phyloP scores from a whole-genome alignment of 1,140 invertebrate species.

The Nylanderia fulva region DNA sequence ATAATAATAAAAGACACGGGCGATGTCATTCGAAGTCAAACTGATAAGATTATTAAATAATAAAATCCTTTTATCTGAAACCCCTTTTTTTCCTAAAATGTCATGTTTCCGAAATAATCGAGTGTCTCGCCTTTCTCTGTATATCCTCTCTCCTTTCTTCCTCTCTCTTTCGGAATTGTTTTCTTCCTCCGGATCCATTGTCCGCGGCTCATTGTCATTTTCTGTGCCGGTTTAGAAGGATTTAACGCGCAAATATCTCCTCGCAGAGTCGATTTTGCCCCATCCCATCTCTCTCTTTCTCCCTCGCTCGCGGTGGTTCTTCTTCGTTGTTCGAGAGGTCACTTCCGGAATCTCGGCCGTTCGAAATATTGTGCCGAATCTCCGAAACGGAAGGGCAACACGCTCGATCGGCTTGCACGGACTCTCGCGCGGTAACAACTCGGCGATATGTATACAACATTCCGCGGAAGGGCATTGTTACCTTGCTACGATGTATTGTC shows the following conservation, averaged over 20 bases:
- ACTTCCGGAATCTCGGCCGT: slow-evolving; percentile 24
- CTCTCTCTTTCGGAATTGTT: slow-evolving; percentile 49
- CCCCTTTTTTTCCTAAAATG: too few relatives aligned
- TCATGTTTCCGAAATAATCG: too few relatives aligned
- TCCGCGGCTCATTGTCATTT: slow-evolving; percentile 52
- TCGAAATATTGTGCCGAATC: slow-evolving; percentile 50
- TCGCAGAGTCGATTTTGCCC: neutral
- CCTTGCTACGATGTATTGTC: slow-evolving; percentile 42
- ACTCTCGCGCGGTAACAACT: neutral
- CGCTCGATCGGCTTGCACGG: slow-evolving; percentile 20
- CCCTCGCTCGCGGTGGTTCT: neutral
- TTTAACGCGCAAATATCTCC: slow-evolving; percentile 43
- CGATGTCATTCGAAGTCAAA: too few relatives aligned
- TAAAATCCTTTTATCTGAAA: too few relatives aligned
- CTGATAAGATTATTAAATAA: too few relatives aligned
- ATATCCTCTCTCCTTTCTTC: slow-evolving; percentile 24
- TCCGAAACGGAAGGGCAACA: slow-evolving; percentile 28
- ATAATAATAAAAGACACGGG: too few relatives aligned
- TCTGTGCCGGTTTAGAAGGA: slow-evolving; percentile 30
- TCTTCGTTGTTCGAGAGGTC: neutral
- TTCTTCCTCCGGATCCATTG: slow-evolving; percentile 48
- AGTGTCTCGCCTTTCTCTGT: too few relatives aligned
- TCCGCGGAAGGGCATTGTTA: slow-evolving; percentile 53
- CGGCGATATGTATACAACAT: slow-evolving; percentile 46
- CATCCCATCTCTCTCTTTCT: neutral